Evolutionary conservation across 2,113 vertebrate genomes (phyloP), one percentile per base, ranked within the genome.

Genomic region (Hippocampus comes): DNA sequence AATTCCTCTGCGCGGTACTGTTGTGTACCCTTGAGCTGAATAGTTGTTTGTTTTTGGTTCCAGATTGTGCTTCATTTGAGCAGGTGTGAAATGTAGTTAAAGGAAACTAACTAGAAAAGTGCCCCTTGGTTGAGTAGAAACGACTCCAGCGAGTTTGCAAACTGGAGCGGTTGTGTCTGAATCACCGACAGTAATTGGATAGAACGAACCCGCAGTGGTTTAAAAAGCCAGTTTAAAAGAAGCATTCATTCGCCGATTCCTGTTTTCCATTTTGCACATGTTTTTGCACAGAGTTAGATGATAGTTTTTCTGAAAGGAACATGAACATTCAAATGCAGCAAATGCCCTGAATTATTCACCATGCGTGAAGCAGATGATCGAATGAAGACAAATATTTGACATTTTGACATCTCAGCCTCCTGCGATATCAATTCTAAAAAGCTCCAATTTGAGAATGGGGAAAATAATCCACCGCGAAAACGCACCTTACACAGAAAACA

Each of bases 391-490:
- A 70, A 56, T n/a, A 12, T 77, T 77, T 82, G 73, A 78, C 79
- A 76, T 27, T 9, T 75, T 70, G 67, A 82, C 79, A 10, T 59
- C 67, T 57, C 59, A 78, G 71, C 72, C 60, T 69, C 25, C 10
- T 1, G 72, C 55, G 9, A 61, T 83, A 73, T 81, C 63, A 41
- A 41, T 65, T 38, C 72, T 81, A 72, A 80, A 74, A 46, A 60
- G 12, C 64, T 80, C 75, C 73, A 78, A 75, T 84, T 82, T 80
- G 74, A 43, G 63, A 61, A 82, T 73, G 67, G 70, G 30, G 30
- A 69, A 79, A 78, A 84, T 75, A 84, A 70, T 80, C 75, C 64
- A 55, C 27, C 46, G 49, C 61, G 49, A 66, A 74, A 70, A 76
- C 79, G 68, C 43, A 57, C 48, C 42, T 75, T 64, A 25, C 55